Evolutionary conservation across 2,113 vertebrate genomes (phyloP).

Genomic region (Sorex fumeus): DNA sequence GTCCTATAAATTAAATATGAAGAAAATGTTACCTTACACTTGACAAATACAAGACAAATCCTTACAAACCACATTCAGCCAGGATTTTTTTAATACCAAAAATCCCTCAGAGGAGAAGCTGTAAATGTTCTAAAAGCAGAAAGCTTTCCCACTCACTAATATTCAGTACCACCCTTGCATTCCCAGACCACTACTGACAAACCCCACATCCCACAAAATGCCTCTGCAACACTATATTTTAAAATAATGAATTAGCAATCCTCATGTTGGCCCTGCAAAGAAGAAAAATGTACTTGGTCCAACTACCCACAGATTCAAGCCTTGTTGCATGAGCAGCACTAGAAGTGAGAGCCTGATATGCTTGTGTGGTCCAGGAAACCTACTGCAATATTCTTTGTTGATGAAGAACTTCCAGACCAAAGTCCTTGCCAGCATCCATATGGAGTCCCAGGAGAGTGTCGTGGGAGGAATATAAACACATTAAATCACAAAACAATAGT

Average conservation of each 20-base stretch:
- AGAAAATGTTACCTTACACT: conserved; percentile 37
- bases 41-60: conserved; percentile 46
- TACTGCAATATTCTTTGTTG: background rate
- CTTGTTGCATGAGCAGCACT: background rate
- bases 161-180: background rate
- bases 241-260: conserved; percentile 22
- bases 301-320: background rate
- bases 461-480: background rate
- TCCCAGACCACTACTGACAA: conserved; percentile 1
- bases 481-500: background rate
- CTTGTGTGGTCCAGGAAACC: background rate
- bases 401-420: background rate
- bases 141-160: conserved; percentile 10
- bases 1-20: conserved; percentile 58
- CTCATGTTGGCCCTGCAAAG: background rate
- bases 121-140: background rate
- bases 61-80: background rate
- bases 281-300: background rate
- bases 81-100: background rate
- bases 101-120: conserved; percentile 5
- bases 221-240: background rate
- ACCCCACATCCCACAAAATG: background rate
- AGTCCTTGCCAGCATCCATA: background rate
- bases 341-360: background rate
- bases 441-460: background rate